phyloP scores from a whole-genome alignment of 2,888 invertebrate species.

The Thera britannica region DNA sequence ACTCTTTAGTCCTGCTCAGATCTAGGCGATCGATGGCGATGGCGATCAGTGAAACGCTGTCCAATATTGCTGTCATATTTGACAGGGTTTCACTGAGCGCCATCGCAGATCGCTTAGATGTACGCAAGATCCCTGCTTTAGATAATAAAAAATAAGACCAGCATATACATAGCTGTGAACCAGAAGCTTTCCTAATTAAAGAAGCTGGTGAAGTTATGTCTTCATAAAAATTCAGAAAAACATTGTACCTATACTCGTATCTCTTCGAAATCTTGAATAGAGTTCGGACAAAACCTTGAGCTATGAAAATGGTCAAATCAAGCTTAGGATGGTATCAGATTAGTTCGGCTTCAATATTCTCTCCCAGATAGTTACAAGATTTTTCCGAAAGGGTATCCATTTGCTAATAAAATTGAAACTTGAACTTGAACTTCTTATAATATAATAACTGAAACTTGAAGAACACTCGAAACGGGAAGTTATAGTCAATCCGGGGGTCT shows the following conservation, averaged over 20 bases:
- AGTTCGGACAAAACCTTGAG: conserved; percentile 14
- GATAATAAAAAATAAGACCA: no score
- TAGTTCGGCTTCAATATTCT: conserved; percentile 12
- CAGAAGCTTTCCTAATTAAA: neutral
- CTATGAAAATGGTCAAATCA: conserved; percentile 26
- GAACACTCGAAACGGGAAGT: conserved; percentile 33
- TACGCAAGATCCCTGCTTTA: no score
- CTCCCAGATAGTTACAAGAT: conserved; percentile 29
- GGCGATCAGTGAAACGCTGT: no score
- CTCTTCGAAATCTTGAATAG: conserved; percentile 6
- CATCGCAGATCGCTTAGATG: no score
- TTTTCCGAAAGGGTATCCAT: conserved; percentile 30
- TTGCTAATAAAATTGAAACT: neutral
- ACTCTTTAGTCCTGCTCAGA: no score
- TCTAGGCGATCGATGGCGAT: no score
- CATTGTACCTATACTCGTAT: neutral
- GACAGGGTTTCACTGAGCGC: no score
- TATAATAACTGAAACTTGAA: conserved; percentile 22
- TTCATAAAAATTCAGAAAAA: neutral
- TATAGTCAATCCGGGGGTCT: conserved; percentile 17
- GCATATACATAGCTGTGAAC: no score
- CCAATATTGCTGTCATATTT: no score
- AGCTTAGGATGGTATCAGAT: conserved; percentile 34
- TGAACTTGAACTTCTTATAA: no score
- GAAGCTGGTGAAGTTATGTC: neutral